Evolutionary conservation across 2,797 vertebrate genomes (phyloP).

Genomic region (Nasua narica): DNA sequence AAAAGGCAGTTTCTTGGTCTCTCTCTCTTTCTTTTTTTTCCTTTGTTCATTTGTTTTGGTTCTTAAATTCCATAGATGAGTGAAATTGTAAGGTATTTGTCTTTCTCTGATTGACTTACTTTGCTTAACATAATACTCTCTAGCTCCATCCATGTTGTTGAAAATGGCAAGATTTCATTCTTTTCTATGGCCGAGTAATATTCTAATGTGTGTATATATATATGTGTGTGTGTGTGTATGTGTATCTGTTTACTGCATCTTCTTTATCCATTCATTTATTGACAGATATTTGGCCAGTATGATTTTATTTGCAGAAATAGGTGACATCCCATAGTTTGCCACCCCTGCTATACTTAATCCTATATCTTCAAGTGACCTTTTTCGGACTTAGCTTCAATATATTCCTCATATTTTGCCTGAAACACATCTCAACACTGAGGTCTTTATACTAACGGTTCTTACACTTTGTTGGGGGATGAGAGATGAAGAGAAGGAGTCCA

Average conservation of each 20-base stretch:
- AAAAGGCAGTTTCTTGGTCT: not conserved
- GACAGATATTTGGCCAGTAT: too few relatives aligned
- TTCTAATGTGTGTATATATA: not conserved
- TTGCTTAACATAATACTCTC: not conserved
- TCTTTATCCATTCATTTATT: not conserved
- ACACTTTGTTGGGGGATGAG: not conserved
- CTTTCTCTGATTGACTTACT: not conserved
- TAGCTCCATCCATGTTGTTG: not conserved
- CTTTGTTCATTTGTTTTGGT: not conserved
- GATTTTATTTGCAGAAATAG: not conserved
- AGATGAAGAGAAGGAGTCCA: not conserved
- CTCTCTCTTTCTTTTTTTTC: not conserved
- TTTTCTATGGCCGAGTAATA: not conserved
- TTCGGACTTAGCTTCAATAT: not conserved
- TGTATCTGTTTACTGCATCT: not conserved
- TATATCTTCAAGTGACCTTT: not conserved
- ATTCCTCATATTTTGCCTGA: not conserved
- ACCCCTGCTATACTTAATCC: too few relatives aligned
- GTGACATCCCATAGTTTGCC: accelerated
- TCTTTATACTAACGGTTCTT: not conserved
- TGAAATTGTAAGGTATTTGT: not conserved
- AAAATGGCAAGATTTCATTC: not conserved
- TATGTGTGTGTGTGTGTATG: not conserved
- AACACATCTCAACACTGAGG: not conserved
- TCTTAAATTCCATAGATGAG: not conserved